These are phyloP conservation scores for Criorhina ranunculi DNA, from an alignment of 2,888 invertebrate species.

Conservation along the genomic window DNA sequence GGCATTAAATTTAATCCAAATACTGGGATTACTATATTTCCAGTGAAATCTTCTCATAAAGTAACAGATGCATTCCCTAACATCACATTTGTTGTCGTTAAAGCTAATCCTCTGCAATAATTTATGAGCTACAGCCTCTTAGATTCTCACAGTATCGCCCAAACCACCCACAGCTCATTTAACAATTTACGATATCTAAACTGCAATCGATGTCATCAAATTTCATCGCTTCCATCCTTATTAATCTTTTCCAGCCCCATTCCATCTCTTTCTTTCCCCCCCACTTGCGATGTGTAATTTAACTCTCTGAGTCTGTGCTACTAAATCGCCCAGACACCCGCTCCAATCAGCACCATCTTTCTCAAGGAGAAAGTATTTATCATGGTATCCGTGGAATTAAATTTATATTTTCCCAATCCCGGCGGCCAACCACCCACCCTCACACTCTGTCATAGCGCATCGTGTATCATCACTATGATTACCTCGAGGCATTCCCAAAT, in stretches of 20 bases:
- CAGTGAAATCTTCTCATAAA: too few species aligned
- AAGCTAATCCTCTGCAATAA: slow-evolving; percentile 25
- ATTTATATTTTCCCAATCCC: slow-evolving; percentile 31
- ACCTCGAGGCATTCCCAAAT: slow-evolving; percentile 55
- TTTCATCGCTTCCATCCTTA: slow-evolving; percentile 28
- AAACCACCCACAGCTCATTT: slow-evolving; percentile 30
- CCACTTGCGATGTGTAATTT: slow-evolving; percentile 35
- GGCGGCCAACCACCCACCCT: background rate
- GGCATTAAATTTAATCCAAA: too few species aligned
- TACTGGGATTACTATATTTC: too few species aligned
- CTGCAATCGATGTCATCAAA: slow-evolving; percentile 57
- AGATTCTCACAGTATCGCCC: background rate
- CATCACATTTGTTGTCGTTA: background rate
- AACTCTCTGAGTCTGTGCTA: slow-evolving; percentile 17
- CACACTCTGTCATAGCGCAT: background rate
- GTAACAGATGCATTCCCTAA: background rate
- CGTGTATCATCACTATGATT: slow-evolving; percentile 42
- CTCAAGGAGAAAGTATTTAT: slow-evolving; percentile 17
- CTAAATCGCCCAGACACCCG: background rate
- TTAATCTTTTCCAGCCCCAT: slow-evolving; percentile 18
- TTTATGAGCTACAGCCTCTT: slow-evolving; percentile 19
- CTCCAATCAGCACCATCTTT: background rate
- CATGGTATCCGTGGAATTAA: slow-evolving; percentile 29
- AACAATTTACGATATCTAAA: slow-evolving; percentile 50
- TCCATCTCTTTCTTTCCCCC: background rate